Conservation (phyloP, 2,797 vertebrate species). For the Argya squamiceps region DNA sequence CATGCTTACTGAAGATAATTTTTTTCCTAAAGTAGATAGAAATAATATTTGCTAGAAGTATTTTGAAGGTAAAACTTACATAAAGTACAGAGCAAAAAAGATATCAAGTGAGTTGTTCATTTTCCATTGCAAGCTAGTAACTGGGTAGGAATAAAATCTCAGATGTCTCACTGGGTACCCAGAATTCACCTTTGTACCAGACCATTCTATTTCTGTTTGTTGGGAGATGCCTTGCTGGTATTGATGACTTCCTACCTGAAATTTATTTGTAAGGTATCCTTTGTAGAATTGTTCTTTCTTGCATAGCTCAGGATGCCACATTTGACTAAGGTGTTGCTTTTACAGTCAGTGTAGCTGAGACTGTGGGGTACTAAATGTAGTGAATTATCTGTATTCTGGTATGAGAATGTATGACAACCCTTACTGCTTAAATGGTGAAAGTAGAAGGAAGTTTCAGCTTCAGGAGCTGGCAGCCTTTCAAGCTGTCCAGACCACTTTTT, state of each 20-base stretch:
- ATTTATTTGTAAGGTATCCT: neutral
- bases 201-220: neutral
- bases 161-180: neutral
- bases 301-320: neutral
- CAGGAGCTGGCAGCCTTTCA: neutral
- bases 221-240: neutral
- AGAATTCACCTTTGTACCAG: neutral
- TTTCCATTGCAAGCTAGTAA: neutral
- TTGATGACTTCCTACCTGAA: neutral
- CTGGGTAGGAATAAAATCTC: neutral
- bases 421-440: neutral
- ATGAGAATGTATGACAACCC: neutral
- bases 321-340: neutral
- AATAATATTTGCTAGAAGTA: neutral
- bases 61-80: neutral
- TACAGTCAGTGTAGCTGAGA: neutral
- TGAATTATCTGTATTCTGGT: neutral
- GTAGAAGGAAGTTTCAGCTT: neutral
- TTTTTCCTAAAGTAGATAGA: neutral
- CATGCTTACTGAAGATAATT: neutral
- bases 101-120: neutral
- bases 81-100: neutral
- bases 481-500: neutral
- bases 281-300: neutral
- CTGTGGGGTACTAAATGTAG: neutral